A percentile compares a stretch with the other conserved stretches of the same genome.
These are phyloP conservation scores for Fopius arisanus DNA, from an alignment of 1,140 invertebrate species.

Conservation along the genomic window DNA sequence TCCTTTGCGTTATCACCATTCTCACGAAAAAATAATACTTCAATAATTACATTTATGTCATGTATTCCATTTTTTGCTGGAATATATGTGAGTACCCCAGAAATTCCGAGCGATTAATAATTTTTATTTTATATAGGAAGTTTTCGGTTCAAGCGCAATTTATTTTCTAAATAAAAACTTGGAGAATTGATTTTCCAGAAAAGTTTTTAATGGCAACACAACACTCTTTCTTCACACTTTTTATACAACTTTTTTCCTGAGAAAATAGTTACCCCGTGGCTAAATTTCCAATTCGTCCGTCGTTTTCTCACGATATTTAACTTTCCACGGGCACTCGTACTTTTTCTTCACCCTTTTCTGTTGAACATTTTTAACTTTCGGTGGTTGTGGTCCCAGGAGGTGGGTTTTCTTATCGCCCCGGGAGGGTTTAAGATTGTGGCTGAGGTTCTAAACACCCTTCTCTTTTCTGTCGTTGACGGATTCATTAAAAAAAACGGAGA, in stretches of 20 bases:
- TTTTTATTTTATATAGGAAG: too few species aligned
- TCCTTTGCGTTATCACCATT: too few species aligned
- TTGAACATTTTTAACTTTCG: constrained; percentile 6
- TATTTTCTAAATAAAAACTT: too few species aligned
- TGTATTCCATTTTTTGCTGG: too few species aligned
- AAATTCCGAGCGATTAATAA: too few species aligned
- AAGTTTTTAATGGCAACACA: too few species aligned
- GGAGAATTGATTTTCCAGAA: too few species aligned
- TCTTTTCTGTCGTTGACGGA: constrained; percentile 50
- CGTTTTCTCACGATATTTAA: constrained; percentile 16
- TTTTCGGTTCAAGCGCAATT: too few species aligned
- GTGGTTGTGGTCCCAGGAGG: background rate
- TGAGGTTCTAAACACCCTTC: constrained; percentile 19
- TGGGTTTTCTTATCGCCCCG: constrained; percentile 44
- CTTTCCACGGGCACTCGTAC: background rate
- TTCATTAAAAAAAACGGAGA: constrained; percentile 55
- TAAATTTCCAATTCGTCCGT: background rate
- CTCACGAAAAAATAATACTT: too few species aligned
- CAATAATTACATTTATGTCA: too few species aligned
- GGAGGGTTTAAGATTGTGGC: constrained; percentile 49
- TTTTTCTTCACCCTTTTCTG: constrained; percentile 13
- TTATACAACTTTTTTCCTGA: background rate
- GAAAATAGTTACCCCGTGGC: background rate
- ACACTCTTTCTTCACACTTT: background rate
- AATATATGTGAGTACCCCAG: too few species aligned